Base-by-base conservation (phyloP, 2,888 invertebrate genomes). In the Holacanthella duospinosa region DNA sequence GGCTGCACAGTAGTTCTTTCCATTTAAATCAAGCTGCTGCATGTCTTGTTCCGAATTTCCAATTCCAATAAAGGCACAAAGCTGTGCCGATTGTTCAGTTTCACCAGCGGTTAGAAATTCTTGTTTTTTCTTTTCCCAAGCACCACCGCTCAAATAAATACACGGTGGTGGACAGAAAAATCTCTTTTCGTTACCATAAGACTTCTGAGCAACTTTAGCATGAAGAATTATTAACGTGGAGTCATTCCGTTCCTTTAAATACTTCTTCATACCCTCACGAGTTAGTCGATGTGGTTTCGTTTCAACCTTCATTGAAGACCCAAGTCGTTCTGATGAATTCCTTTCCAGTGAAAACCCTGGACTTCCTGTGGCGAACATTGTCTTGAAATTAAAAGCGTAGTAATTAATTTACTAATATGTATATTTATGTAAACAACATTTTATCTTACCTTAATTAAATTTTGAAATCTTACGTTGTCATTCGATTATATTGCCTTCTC, bases 151-250 rank as follows among this genome's bases (percentile, higher is more conserved):
- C 69, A 83, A 75, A 74, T 83, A 83, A 62, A 83, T 80, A 74
- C 82, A 82, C 1, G 83, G 83, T 2, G 83, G 83, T 9, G 83
- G 83, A 73, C 82, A 82, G 76, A 83, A 83, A 76, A 83, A 83
- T 73, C 82, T 75, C 75, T 82, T 82, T 74, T 82, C 82, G 74
- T 82, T 82, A 62, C 82, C 82, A 71, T 82, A 82, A 19, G 81
- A 81, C 72, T 82, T 82, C 74, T 82, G 82, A 28, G 82, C 82
- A 43, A 82, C 82, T 76, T 82, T 82, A 55, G 82, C 82, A 75
- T 82, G 82, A 62, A 81, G 76, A 65, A 82, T 80, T 21, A 81
- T 78, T 25, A 83, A 72, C 25, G 75, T 29, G 29, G 24, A 58
- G 58, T 58, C 58, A 24, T 9, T n/a, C 24, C 58, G 29, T 9